Evolutionary conservation across 2,113 vertebrate genomes (phyloP).

Genomic region (Pseudolaguvia tuberculata): DNA sequence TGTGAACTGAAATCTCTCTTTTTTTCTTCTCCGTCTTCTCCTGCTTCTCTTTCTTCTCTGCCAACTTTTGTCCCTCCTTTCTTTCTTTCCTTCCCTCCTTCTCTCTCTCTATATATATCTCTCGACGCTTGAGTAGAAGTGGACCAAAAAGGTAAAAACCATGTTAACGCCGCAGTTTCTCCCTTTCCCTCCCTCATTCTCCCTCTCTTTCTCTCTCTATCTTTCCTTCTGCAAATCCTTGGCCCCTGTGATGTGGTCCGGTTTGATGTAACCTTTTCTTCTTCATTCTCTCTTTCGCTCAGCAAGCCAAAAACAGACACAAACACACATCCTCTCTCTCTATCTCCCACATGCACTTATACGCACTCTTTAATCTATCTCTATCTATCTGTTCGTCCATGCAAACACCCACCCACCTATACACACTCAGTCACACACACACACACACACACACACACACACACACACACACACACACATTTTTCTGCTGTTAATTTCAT

Average conservation of each 20-base stretch:
- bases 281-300: conserved; percentile 39
- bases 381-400: conserved; percentile 18
- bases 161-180: conserved; percentile 70
- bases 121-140: conserved; percentile 97
- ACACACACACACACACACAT: conserved; percentile 39
- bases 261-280: conserved; percentile 78
- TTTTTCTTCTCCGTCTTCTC: not conserved
- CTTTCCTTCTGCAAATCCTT: conserved; percentile 70
- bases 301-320: conserved; percentile 4
- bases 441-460: conserved; percentile 11
- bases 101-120: conserved; percentile 82
- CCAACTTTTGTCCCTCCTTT: conserved; percentile 38
- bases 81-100: conserved; percentile 27
- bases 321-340: not conserved
- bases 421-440: not conserved
- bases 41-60: conserved; percentile 31
- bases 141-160: conserved; percentile 97
- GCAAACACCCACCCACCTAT: conserved; percentile 16
- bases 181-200: conserved; percentile 37
- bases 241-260: conserved; percentile 85
- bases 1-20: conserved; percentile 45
- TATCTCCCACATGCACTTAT: conserved; percentile 22
- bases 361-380: conserved; percentile 30
- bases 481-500: conserved; percentile 37
- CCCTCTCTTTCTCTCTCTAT: conserved; percentile 13